Evolutionary conservation across 1,140 invertebrate genomes (phyloP), one percentile per base, ranked within the genome.

Genomic region (Orius laevigatus): DNA sequence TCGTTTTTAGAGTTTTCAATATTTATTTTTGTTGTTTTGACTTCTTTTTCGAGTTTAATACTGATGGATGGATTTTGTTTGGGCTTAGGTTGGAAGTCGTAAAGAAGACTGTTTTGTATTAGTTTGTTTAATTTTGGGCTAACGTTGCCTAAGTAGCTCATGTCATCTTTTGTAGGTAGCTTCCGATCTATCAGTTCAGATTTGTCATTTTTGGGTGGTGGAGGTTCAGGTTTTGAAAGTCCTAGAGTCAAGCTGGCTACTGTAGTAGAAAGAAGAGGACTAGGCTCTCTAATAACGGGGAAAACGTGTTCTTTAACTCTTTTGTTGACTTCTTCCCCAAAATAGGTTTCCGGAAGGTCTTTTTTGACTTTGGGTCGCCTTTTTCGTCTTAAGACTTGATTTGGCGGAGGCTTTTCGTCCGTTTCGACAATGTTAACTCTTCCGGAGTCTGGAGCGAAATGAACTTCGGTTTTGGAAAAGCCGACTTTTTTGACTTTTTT

Each of bases 351-450:
- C n/a, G 46, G 46, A n/a, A 39, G 20, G 3, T 31, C 14, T 3
- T 10, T 18, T 45, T 45, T 45, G 18, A 19, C 31, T 10, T 40
- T 6, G 12, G 11, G 32, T 19, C 44, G 11, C 31, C 38, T 58
- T 39, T 57, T 60, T 57, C 78, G 70, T 49, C 83, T 67, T 60
- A 83, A 85, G 59, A 79, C 76, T 59, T 82, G 81, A 1, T 78
- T 80, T 5, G 82, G 79, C 15, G 82, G 83, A 41, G 83, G 82
- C 60, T 86, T 86, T 42, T 79, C 81, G 60, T 84, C 81, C 0
- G 82, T 85, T 61, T 83, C 81, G n/a, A 87, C 82, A 42, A 87
- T 85, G 59, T 85, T 84, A 0, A 87, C 79, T 55, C 75, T 75
- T 0, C 84, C 83, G 1, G 80, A 78, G 58, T 85, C 83, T n/a